Conservation (phyloP, 2,888 invertebrate genomes). For the Pyrgus malvae region DNA sequence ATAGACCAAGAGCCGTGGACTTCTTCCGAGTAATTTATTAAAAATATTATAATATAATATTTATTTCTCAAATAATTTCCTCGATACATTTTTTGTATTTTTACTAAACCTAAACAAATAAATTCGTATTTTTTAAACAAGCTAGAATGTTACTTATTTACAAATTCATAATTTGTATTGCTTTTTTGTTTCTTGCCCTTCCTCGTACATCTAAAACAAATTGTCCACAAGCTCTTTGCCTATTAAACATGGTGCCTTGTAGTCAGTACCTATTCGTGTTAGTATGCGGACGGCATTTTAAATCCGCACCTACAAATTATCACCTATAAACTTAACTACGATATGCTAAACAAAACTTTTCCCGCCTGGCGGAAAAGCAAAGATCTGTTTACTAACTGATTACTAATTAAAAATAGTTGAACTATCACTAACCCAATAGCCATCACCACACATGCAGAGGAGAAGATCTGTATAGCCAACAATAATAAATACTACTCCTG, state of each 20-base stretch:
- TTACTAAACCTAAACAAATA: too few species aligned
- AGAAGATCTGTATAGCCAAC: too few species aligned
- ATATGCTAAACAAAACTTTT: conserved; percentile 6
- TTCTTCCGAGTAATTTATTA: not conserved
- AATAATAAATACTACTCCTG: too few species aligned
- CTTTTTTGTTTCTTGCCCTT: too few species aligned
- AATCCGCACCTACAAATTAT: conserved; percentile 17
- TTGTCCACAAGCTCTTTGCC: not conserved
- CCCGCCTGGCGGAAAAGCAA: conserved; percentile 15
- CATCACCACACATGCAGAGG: too few species aligned
- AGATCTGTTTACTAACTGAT: conserved; percentile 1
- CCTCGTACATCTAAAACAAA: too few species aligned
- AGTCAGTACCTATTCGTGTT: conserved; percentile 13
- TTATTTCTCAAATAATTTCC: too few species aligned
- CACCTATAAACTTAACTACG: conserved; percentile 21
- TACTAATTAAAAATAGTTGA: conserved; percentile 1
- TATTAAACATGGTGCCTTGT: conserved; percentile 10
- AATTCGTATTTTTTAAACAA: too few species aligned
- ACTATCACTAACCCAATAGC: too few species aligned
- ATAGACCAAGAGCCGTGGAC: not conserved
- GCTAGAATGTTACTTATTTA: too few species aligned
- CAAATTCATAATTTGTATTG: too few species aligned
- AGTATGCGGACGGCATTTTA: conserved; percentile 24
- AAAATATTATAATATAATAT: not conserved
- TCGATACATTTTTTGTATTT: too few species aligned